Percentiles rank a stretch among this genome's conserved stretches.
These are phyloP conservation scores for Adelphocoris suturalis DNA, from an alignment of 2,888 invertebrate species.

Conservation along the genomic window DNA sequence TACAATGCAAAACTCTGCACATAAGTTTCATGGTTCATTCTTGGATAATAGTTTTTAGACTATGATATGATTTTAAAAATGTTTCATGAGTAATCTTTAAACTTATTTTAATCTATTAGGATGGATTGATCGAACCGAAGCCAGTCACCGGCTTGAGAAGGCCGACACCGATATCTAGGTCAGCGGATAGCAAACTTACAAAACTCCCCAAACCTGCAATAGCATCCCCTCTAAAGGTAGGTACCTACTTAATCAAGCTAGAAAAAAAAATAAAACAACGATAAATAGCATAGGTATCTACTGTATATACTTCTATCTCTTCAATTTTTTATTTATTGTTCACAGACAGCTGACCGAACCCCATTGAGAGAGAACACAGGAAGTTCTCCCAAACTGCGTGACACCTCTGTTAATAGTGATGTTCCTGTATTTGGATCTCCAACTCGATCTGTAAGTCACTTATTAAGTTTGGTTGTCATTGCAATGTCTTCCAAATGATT, in stretches of 20 bases:
- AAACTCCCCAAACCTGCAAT: constrained; percentile 56
- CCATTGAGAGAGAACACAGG: constrained; percentile 1
- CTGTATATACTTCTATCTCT: too few relatives aligned
- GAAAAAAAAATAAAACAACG: too few relatives aligned
- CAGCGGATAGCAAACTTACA: constrained; percentile 53
- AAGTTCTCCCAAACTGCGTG: constrained; percentile 19
- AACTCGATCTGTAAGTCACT: constrained; percentile 43
- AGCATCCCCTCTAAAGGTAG: constrained; percentile 49
- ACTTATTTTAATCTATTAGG: constrained; percentile 3
- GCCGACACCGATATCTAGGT: constrained; percentile 43
- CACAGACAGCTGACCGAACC: constrained; percentile 36
- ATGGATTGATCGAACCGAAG: constrained; percentile 47
- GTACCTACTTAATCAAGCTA: too few relatives aligned
- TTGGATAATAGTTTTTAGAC: too few relatives aligned
- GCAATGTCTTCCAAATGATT: too few relatives aligned
- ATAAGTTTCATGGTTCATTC: too few relatives aligned
- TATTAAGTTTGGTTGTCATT: neutral
- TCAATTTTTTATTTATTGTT: constrained; percentile 9
- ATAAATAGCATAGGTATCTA: too few relatives aligned
- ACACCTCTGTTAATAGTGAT: neutral
- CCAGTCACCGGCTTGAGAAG: constrained; percentile 22
- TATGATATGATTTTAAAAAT: too few relatives aligned
- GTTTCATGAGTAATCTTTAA: too few relatives aligned
- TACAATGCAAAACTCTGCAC: too few relatives aligned
- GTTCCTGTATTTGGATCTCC: constrained; percentile 42